Percentiles rank a stretch among this genome's conserved stretches.
Conservation (phyloP, 2,113 vertebrate genomes). For the Cyanistes caeruleus region DNA sequence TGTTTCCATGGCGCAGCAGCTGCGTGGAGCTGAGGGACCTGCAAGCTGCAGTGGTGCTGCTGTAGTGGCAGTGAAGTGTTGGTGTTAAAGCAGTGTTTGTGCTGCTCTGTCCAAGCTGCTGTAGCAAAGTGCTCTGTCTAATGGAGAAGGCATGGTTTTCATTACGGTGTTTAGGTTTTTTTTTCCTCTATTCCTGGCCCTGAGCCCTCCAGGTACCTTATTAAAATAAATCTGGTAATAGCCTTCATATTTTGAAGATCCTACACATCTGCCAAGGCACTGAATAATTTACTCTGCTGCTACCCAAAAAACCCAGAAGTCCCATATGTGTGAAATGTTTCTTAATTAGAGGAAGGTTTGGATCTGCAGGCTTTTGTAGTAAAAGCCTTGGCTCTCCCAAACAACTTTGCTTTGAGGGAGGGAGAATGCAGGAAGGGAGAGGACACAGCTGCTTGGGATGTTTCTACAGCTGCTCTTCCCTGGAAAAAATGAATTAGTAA, state of each 20-base stretch:
- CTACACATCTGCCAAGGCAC: background rate
- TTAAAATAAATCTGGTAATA: background rate
- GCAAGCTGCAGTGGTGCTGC: background rate
- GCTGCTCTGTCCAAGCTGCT: background rate
- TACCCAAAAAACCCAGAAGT: background rate
- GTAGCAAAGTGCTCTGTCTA: background rate
- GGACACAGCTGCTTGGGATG: background rate
- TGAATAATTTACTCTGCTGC: background rate
- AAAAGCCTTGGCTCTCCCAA: background rate
- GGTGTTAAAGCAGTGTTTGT: background rate
- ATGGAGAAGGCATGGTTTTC: background rate
- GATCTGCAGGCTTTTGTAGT: background rate
- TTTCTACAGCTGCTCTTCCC: background rate
- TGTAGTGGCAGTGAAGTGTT: accelerated
- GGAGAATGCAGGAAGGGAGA: background rate
- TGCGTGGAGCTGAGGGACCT: background rate
- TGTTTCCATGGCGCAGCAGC: background rate
- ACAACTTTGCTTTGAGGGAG: background rate
- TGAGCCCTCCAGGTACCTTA: background rate
- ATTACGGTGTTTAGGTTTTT: background rate
- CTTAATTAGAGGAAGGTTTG: background rate
- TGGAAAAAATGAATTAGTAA: background rate
- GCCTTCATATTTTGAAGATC: background rate
- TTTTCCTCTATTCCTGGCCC: background rate
- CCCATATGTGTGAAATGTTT: background rate